phyloP scores from a whole-genome alignment of 2,113 vertebrate species.

The Onychorhynchus coronatus region DNA sequence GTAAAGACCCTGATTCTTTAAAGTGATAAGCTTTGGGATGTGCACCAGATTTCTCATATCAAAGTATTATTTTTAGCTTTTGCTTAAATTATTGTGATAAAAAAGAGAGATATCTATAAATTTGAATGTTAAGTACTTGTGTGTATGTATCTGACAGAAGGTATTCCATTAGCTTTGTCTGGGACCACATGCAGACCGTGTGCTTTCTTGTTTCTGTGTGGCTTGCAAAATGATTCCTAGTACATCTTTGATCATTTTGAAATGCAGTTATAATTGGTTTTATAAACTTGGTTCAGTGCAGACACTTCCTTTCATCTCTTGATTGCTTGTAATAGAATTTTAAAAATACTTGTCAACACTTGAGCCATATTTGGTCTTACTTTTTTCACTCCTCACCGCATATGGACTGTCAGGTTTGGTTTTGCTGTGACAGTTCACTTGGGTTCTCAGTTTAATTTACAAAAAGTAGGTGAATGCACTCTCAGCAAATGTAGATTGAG shows the following conservation, averaged over 20 bases:
- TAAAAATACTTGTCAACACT: not conserved
- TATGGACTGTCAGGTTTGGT: not conserved
- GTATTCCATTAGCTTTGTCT: not conserved
- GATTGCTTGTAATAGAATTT: not conserved
- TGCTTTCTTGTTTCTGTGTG: not conserved
- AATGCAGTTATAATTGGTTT: not conserved
- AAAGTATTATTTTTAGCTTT: not conserved
- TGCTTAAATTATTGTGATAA: not conserved
- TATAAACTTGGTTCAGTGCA: not conserved
- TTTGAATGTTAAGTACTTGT: not conserved
- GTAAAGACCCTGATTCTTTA: not conserved
- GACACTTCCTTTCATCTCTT: not conserved
- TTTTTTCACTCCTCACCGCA: not conserved
- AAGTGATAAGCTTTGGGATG: not conserved
- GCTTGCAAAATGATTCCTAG: not conserved
- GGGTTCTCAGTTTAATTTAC: not conserved
- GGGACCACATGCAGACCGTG: not conserved
- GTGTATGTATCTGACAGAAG: not conserved
- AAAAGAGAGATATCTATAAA: not conserved
- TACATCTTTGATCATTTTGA: not conserved
- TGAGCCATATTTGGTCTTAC: not conserved
- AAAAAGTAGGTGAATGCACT: not conserved
- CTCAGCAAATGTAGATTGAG: not conserved
- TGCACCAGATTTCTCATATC: not conserved
- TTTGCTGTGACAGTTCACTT: not conserved